Conservation (phyloP, 2,888 invertebrate species). For the Drepanosiphum platanoidis region DNA sequence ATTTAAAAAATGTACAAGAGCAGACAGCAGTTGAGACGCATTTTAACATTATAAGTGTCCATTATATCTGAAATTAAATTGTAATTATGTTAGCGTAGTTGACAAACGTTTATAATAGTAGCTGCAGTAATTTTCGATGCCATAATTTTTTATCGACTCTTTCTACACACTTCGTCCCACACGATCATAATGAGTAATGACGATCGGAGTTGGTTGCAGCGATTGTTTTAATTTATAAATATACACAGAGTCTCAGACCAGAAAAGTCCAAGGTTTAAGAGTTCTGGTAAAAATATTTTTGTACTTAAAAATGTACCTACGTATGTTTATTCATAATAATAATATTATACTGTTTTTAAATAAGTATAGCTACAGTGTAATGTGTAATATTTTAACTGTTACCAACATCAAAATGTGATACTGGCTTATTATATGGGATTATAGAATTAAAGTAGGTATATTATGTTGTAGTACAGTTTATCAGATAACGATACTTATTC, state of each 20-base stretch:
- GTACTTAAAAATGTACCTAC: too few relatives aligned
- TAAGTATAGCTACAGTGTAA: too few relatives aligned
- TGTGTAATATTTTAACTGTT: too few relatives aligned
- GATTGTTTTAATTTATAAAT: constrained; percentile 18
- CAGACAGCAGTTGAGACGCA: background rate
- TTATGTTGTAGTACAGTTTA: too few relatives aligned
- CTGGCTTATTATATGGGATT: too few relatives aligned
- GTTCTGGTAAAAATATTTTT: constrained; percentile 8
- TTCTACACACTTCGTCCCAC: background rate
- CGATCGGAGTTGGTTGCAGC: constrained; percentile 4
- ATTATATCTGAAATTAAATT: constrained; percentile 1
- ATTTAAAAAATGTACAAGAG: background rate
- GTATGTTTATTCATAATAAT: too few relatives aligned
- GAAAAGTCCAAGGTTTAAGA: constrained; percentile 25
- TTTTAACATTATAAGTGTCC: background rate
- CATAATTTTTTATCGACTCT: background rate
- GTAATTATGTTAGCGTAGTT: background rate
- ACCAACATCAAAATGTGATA: too few relatives aligned
- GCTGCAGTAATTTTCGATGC: background rate
- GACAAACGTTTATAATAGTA: background rate
- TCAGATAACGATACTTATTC: too few relatives aligned
- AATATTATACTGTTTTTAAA: too few relatives aligned
- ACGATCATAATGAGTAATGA: background rate
- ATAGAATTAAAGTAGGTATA: too few relatives aligned
- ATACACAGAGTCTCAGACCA: background rate